Evolutionary conservation across 2,113 vertebrate species (phyloP), one percentile per base, ranked within the genome.

Genomic region (Melanotaenia duboulayi): DNA sequence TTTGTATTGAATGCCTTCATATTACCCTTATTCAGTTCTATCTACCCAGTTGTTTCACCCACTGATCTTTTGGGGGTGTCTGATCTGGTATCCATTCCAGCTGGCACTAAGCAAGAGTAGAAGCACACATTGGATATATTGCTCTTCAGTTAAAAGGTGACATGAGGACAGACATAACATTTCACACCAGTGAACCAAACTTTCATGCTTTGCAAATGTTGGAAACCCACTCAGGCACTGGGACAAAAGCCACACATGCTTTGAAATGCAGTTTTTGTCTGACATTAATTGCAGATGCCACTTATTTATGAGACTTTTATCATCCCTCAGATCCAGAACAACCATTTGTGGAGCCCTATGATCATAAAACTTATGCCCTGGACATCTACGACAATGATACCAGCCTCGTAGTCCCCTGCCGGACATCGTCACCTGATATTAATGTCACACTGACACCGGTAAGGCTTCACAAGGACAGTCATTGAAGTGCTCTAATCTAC

Each of bases 361-460:
- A 0, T 44, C 1, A 0, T 2, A 59, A 0, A 73, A 86, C 0
- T 8, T 8, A 12, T 1, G 0, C 86, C 1, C 72, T 96, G 78
- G 59, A 20, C 20, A 78, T 90, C 51, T 35, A 76, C 20, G 84
- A 82, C 7, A 7, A 79, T 0, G 90, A 87, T 4, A 84, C 65
- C 16, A 82, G 63, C 0, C 79, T 97, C 0, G 68, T 91, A 0
- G 40, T 98, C 11, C 96, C 96, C 11, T 98, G 96, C 78, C 85
- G 94, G 17, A 96, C 96, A 12, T 94, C 95, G 42, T 95, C 90
- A 0, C 96, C 96, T 50, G 82, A 94, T 20, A 76, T 90, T 81
- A 50, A 2, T 12, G 95, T 96, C 16, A 88, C 65, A 16, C 90
- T 97, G 59, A 74, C 3, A 23, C 81, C 65, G 90, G 96, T 98